Evolutionary conservation across 2,797 vertebrate genomes (phyloP), one percentile per base, ranked within the genome.

Genomic region (Enteromius unitaeniatus): DNA sequence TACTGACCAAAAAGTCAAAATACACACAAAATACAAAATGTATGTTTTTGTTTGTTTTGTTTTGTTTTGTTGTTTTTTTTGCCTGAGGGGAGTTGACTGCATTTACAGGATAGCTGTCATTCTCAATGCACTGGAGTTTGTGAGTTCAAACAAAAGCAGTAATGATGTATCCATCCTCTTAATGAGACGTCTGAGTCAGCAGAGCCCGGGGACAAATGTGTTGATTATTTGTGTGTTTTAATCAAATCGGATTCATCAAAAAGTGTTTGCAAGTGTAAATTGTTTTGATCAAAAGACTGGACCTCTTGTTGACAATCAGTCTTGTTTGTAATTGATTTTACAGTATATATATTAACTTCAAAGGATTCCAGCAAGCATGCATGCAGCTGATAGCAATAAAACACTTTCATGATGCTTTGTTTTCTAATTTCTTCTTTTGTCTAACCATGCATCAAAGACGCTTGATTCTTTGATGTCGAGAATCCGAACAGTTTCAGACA

Each of bases 201-300:
- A 23, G 21, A 84, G 47, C 68, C 14, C 17, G 47, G 19, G 70
- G 42, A 75, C 58, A 81, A 40, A 68, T 78, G 65, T 77, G 55
- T 84, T 72, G 28, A 47, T 51, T 64, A 7, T 82, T 88, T 86
- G 89, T 88, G 91, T 92, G 88, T 90, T 88, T 87, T 88, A 90
- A 92, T 89, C 88, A 89, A 90, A 88, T 91, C 81, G 87, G 82
- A 91, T 89, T 89, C 90, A 90, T 53, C 9, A 91, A 89, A 78
- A 90, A 81, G 89, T 84, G 87, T 90, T 90, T 87, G 85, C 85
- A 81, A 90, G 90, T 84, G 87, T 88, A 73, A 83, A 74, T 53
- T 34, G 19, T 74, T 74, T 84, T 90, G 89, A 89, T 88, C 64
- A 65, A 82, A 79, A 37, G 40, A 83, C 51, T 13, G 51, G 6